Conservation (phyloP, 2,797 vertebrate genomes). For the Ctenosaura bakeri region DNA sequence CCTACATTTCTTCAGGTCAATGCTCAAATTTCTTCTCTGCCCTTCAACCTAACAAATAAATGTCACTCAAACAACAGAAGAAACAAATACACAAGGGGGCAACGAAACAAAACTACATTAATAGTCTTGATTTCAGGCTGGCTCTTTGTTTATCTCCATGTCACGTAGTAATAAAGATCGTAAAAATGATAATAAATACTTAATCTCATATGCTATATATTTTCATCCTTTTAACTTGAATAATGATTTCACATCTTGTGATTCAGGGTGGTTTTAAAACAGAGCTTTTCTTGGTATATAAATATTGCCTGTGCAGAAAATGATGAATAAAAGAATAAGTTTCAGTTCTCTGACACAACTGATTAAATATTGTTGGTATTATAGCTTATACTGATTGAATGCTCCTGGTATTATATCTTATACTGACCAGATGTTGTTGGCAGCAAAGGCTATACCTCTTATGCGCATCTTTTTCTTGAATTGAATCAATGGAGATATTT, state of each 20-base stretch:
- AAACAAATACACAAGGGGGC: constrained; percentile 58
- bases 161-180: constrained; percentile 38
- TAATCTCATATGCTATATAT: neutral
- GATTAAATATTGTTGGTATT: neutral
- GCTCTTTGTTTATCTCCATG: constrained; percentile 42
- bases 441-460: neutral
- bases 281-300: constrained; percentile 7
- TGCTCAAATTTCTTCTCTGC: constrained; percentile 69
- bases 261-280: neutral
- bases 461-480: neutral
- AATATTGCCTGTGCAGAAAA: neutral
- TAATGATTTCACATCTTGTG: neutral
- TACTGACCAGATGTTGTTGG: neutral
- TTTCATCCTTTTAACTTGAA: constrained; percentile 14
- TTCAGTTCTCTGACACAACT: neutral
- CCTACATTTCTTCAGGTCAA: constrained; percentile 73
- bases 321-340: constrained; percentile 2
- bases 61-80: constrained; percentile 69
- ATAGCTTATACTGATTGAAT: neutral
- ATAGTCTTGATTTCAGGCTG: constrained; percentile 50
- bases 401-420: neutral
- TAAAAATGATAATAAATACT: constrained; percentile 34
- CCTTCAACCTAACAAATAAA: constrained; percentile 77
- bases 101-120: constrained; percentile 62
- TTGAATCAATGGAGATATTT: neutral